These are phyloP conservation scores for Tinea pellionella DNA, from an alignment of 2,888 invertebrate species.

Conservation along the genomic window DNA sequence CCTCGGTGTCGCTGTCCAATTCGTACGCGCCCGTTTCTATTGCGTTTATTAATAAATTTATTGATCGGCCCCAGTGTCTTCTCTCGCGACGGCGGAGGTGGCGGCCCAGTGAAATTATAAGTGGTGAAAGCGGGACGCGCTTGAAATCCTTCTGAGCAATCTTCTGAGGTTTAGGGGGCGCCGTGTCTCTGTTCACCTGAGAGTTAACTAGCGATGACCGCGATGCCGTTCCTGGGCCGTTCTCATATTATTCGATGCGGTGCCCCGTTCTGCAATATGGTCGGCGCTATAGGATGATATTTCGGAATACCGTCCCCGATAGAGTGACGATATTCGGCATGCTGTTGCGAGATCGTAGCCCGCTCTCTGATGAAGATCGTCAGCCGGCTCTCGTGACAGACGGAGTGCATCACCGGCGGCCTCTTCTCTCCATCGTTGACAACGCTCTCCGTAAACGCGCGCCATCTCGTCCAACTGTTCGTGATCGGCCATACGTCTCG, in stretches of 20 bases:
- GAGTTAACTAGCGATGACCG: constrained; percentile 50
- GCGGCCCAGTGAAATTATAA: constrained; percentile 51
- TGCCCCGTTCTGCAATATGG: constrained; percentile 14
- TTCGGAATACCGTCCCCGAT: constrained; percentile 32
- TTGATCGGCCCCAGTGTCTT: constrained; percentile 38
- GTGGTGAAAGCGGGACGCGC: constrained; percentile 45
- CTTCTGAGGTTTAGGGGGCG: constrained; percentile 20
- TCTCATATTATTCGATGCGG: constrained; percentile 19
- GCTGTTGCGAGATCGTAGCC: constrained; percentile 22
- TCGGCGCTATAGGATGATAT: constrained; percentile 18
- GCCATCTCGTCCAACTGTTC: constrained; percentile 30
- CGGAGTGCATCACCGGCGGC: constrained; percentile 35
- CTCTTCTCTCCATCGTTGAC: constrained; percentile 34
- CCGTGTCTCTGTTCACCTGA: constrained; percentile 33
- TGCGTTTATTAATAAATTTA: constrained; percentile 73
- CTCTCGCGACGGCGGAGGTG: constrained; percentile 45
- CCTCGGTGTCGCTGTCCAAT: constrained; percentile 59
- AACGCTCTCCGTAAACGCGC: constrained; percentile 30
- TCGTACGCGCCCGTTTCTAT: constrained; percentile 74
- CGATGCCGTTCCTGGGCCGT: constrained; percentile 39
- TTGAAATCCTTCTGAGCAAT: constrained; percentile 31
- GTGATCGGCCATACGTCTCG: constrained; percentile 77
- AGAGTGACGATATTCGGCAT: constrained; percentile 51
- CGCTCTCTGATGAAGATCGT: constrained; percentile 13
- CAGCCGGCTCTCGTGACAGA: constrained; percentile 35